Evolutionary conservation across 1,140 invertebrate species (phyloP).

Genomic region (Nebria ingens): DNA sequence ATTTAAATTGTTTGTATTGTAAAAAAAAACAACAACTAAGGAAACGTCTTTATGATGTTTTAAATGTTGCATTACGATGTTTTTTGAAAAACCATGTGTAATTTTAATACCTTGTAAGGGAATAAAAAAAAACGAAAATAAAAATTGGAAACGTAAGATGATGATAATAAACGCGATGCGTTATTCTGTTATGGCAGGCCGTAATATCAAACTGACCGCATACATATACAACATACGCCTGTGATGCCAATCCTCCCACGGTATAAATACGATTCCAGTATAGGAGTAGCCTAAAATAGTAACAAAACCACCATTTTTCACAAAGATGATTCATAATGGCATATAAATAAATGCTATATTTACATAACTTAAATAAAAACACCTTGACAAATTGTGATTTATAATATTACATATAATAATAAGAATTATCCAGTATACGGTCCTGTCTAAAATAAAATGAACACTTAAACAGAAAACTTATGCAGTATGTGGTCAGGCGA

Average conservation of each 20-base stretch:
- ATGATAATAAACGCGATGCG: conserved; percentile 4
- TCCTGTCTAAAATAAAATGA: neutral
- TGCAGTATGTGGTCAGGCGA: neutral
- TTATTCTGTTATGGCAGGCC: neutral
- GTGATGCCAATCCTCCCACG: neutral
- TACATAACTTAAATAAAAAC: no score
- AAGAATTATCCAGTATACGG: no score
- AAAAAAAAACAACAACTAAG: no score
- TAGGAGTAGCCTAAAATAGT: neutral
- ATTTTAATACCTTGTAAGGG: conserved; percentile 2
- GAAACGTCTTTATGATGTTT: no score
- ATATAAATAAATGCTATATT: no score
- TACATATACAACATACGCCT: no score
- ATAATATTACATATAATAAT: neutral
- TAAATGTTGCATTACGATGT: no score
- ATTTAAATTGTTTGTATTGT: no score
- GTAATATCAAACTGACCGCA: neutral
- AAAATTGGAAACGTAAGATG: conserved; percentile 1
- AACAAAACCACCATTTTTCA: no score
- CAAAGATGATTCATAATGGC: no score
- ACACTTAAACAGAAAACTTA: neutral
- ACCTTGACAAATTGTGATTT: no score
- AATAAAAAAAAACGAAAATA: conserved; percentile 4
- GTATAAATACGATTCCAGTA: neutral
- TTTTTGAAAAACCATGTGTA: no score